These are phyloP conservation scores for Puma concolor DNA, from an alignment of 2,113 vertebrate species.

Conservation along the genomic window DNA sequence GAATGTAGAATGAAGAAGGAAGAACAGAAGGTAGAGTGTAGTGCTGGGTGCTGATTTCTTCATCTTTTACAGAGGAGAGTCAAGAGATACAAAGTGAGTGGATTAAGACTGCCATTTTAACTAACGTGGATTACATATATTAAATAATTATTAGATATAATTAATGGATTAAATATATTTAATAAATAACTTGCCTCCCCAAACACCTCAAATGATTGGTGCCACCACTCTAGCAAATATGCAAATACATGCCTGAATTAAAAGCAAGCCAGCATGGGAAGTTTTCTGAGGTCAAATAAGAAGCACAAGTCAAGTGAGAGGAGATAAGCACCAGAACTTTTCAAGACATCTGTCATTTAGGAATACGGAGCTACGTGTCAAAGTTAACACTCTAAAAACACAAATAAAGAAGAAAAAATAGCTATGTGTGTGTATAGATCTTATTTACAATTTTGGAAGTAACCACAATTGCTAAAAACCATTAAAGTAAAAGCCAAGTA, in stretches of 20 bases:
- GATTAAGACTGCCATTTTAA: neutral
- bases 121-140: neutral
- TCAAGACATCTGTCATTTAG: neutral
- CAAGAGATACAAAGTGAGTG: neutral
- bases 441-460: neutral
- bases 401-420: neutral
- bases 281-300: neutral
- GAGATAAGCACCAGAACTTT: neutral
- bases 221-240: neutral
- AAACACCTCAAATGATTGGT: neutral
- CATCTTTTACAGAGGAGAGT: neutral
- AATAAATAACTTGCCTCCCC: neutral
- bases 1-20: neutral
- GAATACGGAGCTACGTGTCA: neutral
- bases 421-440: neutral
- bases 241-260: neutral
- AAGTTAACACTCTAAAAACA: neutral
- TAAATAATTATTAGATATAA: too few species aligned
- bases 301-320: neutral
- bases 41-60: neutral
- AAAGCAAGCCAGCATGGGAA: neutral
- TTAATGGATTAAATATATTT: too few species aligned
- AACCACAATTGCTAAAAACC: neutral
- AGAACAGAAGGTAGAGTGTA: neutral
- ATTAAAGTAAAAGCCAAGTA: neutral